phyloP scores from a whole-genome alignment of 2,113 vertebrate genomes.

The Echinops telfairi region DNA sequence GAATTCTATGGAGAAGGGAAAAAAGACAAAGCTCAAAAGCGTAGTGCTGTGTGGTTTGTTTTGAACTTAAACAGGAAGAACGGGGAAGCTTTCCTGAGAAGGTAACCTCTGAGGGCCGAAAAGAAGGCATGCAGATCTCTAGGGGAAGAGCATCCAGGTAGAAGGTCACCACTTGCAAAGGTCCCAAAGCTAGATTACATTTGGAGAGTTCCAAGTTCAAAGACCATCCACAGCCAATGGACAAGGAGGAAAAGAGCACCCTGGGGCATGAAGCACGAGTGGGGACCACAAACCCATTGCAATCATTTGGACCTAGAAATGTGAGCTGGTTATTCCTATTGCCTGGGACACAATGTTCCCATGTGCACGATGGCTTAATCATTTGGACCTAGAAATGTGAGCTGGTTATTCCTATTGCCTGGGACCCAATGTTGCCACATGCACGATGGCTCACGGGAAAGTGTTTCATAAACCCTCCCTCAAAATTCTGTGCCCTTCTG shows the following conservation, averaged over 20 bases:
- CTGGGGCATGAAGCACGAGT: background rate
- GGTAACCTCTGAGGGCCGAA: slow-evolving; percentile 20
- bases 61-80: background rate
- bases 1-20: background rate
- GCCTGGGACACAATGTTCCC: slow-evolving; percentile 48
- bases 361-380: background rate
- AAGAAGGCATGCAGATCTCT: background rate
- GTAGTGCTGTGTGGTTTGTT: background rate
- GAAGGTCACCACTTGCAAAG: background rate
- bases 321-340: slow-evolving; percentile 17
- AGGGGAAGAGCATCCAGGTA: background rate
- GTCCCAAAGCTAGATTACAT: background rate
- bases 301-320: background rate
- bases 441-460: slow-evolving; percentile 42
- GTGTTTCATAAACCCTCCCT: slow-evolving; percentile 59
- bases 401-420: slow-evolving; percentile 21
- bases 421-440: slow-evolving; percentile 42
- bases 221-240: background rate
- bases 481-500: slow-evolving; percentile 79
- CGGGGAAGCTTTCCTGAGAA: background rate
- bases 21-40: background rate
- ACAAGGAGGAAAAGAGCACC: background rate
- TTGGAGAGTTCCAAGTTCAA: slow-evolving; percentile 20
- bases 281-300: background rate
- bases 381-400: background rate